Conservation (phyloP, 1,140 invertebrate species). For the Ganaspis sp. region DNA sequence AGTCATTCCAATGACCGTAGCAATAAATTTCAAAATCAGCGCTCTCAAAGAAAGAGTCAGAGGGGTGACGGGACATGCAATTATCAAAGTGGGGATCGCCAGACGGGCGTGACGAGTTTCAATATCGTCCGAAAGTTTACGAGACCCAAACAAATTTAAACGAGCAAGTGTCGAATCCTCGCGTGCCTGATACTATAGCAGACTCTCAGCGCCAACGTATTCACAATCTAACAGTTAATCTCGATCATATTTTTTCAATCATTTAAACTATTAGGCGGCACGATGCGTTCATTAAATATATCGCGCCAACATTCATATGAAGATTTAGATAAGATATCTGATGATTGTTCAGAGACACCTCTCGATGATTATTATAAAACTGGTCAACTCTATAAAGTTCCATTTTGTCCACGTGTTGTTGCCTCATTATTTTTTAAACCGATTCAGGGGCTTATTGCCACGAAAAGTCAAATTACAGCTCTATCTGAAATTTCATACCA, state of each 20-base stretch:
- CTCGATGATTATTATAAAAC: background rate
- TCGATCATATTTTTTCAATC: no score
- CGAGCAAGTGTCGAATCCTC: background rate
- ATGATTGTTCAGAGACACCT: background rate
- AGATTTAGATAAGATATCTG: background rate
- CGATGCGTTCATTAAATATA: background rate
- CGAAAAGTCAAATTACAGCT: no score
- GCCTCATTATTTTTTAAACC: no score
- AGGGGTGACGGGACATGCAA: no score
- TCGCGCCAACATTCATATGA: background rate
- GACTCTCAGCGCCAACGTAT: background rate
- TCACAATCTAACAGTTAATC: background rate
- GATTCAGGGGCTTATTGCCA: no score
- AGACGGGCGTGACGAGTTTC: background rate
- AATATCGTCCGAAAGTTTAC: background rate
- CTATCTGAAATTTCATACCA: no score
- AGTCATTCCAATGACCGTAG: background rate
- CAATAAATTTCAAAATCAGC: background rate
- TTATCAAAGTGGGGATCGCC: no score
- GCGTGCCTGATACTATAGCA: background rate
- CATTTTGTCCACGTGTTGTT: no score
- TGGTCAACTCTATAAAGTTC: background rate
- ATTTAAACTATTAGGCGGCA: background rate
- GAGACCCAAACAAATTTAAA: no score
- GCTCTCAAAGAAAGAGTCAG: no score